Conservation (phyloP, 2,888 invertebrate species). For the Diogma glabrata region DNA sequence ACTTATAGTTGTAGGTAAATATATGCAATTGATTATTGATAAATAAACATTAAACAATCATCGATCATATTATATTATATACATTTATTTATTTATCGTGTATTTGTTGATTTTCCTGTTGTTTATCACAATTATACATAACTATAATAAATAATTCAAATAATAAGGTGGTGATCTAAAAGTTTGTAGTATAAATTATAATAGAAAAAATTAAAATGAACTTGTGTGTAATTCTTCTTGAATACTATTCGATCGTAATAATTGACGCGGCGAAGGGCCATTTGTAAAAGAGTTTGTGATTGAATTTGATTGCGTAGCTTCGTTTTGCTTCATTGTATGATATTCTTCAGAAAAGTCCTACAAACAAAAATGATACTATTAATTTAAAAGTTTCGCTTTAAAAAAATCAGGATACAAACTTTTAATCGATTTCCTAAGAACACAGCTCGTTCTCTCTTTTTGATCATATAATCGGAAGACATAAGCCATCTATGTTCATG, state of each 20-base stretch:
- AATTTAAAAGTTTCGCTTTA: neutral
- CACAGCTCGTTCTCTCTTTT: conserved; percentile 76
- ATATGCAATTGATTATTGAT: too few species aligned
- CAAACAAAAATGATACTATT: conserved; percentile 16
- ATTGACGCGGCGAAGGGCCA: conserved; percentile 42
- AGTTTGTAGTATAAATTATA: too few species aligned
- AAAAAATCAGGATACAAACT: conserved; percentile 35
- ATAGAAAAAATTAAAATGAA: conserved; percentile 23
- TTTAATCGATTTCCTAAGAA: conserved; percentile 76
- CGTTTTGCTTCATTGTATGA: conserved; percentile 52
- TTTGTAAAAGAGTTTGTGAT: conserved; percentile 47
- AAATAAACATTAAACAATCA: too few species aligned
- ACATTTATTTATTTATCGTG: too few species aligned
- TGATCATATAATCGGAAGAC: conserved; percentile 85
- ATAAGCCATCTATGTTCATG: conserved; percentile 93
- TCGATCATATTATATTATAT: too few species aligned
- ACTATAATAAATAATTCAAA: too few species aligned
- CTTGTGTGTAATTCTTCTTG: conserved; percentile 66
- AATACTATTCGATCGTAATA: conserved; percentile 69
- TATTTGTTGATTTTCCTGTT: too few species aligned
- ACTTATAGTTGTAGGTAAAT: too few species aligned
- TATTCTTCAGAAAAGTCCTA: conserved; percentile 72
- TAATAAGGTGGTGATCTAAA: too few species aligned
- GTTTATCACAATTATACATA: too few species aligned
- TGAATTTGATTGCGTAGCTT: conserved; percentile 47